These are phyloP conservation scores for Channallabes apus DNA, from an alignment of 2,797 vertebrate genomes.

Conservation along the genomic window DNA sequence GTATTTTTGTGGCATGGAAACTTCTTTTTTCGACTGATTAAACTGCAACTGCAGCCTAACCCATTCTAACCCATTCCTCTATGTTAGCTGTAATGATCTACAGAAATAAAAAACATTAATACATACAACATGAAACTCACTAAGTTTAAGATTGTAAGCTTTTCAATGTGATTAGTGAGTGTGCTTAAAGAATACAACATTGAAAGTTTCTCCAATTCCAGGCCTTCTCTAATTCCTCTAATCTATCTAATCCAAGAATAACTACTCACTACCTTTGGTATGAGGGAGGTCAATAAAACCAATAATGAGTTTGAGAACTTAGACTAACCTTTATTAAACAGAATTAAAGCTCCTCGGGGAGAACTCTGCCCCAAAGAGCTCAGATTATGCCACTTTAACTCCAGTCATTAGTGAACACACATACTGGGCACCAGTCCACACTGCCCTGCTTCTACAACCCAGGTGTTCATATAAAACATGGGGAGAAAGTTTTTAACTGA, in stretches of 20 bases:
- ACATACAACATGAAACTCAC: not conserved
- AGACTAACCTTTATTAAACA: not conserved
- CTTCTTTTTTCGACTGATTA: slow-evolving; percentile 29
- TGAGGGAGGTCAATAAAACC: not conserved
- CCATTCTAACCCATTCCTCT: slow-evolving; percentile 40
- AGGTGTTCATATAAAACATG: slow-evolving; percentile 20
- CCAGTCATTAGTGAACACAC: not conserved
- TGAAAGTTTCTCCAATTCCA: not conserved
- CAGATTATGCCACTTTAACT: slow-evolving; percentile 17
- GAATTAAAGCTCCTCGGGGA: slow-evolving; percentile 18
- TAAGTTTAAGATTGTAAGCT: not conserved
- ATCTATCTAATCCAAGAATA: not conserved
- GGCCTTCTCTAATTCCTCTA: not conserved
- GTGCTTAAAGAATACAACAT: no score
- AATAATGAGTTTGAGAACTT: not conserved
- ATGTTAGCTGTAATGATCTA: not conserved
- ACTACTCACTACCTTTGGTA: not conserved
- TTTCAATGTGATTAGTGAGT: not conserved
- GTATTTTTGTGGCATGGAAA: slow-evolving; percentile 50
- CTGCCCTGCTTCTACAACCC: slow-evolving; percentile 23
- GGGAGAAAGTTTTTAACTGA: slow-evolving; percentile 37
- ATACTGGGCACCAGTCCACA: slow-evolving; percentile 3
- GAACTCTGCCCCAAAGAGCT: slow-evolving; percentile 18
- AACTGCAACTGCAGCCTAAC: not conserved
- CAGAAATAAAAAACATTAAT: slow-evolving; percentile 20